Conservation (phyloP, 2,888 invertebrate genomes). For the Chloroclystis v-ata region DNA sequence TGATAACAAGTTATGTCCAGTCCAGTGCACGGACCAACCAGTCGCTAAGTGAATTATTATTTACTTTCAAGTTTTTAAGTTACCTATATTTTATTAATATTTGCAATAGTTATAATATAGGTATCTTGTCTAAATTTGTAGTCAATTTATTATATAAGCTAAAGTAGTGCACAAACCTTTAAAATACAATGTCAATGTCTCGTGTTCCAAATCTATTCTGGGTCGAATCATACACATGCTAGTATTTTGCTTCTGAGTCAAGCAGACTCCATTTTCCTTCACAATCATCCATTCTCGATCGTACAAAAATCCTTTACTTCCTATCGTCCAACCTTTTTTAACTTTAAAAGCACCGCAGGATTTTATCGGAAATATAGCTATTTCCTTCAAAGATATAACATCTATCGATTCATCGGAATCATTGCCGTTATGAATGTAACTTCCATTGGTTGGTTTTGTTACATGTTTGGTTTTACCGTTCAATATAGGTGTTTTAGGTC, state of each 20-base stretch:
- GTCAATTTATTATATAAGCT: no score
- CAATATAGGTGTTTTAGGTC: neutral
- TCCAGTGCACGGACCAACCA: no score
- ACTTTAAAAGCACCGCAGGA: conserved; percentile 91
- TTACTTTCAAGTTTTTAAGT: no score
- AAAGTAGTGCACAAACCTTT: conserved; percentile 78
- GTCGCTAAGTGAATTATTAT: no score
- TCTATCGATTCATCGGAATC: conserved; percentile 24
- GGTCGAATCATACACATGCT: conserved; percentile 89
- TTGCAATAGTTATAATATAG: no score
- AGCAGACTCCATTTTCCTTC: conserved; percentile 85
- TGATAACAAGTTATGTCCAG: no score
- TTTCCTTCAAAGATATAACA: conserved; percentile 48
- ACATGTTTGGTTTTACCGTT: neutral
- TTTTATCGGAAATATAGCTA: conserved; percentile 89
- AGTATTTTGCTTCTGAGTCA: conserved; percentile 92
- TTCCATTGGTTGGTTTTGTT: neutral
- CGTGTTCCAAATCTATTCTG: conserved; percentile 78
- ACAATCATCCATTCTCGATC: conserved; percentile 97
- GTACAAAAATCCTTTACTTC: conserved; percentile 86
- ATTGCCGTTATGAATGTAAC: conserved; percentile 11
- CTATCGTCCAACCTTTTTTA: conserved; percentile 82
- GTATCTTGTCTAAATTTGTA: no score
- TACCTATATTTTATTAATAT: no score
- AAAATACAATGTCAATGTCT: conserved; percentile 77